phyloP scores from a whole-genome alignment of 2,888 invertebrate species.

The Polyommatus icarus region DNA sequence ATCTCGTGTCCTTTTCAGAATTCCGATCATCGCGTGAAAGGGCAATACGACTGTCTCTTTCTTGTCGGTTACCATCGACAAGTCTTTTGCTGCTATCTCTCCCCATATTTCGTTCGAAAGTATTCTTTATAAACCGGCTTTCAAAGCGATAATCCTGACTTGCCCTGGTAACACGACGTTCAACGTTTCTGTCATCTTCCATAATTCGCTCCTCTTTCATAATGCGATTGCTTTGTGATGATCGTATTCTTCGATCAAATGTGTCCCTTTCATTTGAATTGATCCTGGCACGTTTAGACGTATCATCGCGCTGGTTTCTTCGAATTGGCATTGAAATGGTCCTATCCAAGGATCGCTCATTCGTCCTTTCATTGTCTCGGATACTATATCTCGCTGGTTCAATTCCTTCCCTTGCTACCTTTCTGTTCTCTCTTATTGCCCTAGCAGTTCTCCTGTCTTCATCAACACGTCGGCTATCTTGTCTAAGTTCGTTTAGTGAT shows the following conservation, averaged over 20 bases:
- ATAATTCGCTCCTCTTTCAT: background rate
- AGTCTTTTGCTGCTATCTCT: constrained; percentile 26
- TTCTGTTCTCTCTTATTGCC: background rate
- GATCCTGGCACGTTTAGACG: background rate
- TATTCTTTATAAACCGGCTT: background rate
- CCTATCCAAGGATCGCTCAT: background rate
- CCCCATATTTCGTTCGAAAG: constrained; percentile 16
- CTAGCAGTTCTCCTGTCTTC: background rate
- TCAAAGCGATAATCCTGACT: background rate
- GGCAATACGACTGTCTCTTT: background rate
- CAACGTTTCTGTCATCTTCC: background rate
- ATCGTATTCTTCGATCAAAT: background rate
- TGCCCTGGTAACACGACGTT: background rate
- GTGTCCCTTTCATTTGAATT: background rate
- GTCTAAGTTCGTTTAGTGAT: background rate
- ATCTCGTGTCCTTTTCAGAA: background rate
- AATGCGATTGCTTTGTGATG: background rate
- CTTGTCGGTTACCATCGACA: background rate
- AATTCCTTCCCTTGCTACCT: background rate
- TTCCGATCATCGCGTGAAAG: background rate
- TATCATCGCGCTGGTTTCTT: background rate
- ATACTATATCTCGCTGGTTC: background rate
- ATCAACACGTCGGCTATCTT: constrained; percentile 14
- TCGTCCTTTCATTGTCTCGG: background rate
- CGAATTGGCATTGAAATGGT: background rate